phyloP scores from a whole-genome alignment of 1,140 invertebrate genomes.

The Ceratina japonica region DNA sequence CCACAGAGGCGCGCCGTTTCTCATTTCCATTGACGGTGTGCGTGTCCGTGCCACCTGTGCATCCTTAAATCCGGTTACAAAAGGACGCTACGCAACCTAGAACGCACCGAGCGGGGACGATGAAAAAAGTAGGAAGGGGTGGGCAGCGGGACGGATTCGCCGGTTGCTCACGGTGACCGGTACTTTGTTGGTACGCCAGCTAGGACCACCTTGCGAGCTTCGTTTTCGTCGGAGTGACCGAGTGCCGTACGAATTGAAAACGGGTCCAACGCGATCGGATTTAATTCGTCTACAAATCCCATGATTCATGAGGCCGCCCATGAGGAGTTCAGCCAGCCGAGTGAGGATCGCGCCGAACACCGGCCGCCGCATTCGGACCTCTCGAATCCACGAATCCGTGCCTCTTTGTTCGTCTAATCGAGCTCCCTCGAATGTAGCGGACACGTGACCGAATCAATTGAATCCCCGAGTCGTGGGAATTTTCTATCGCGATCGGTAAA shows the following conservation, averaged over 20 bases:
- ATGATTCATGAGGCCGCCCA: constrained; percentile 72
- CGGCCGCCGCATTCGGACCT: background rate
- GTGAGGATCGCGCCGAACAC: constrained; percentile 20
- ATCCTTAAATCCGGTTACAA: constrained; percentile 69
- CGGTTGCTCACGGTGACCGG: constrained; percentile 70
- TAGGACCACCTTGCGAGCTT: constrained; percentile 70
- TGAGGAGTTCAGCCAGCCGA: constrained; percentile 45
- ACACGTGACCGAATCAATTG: constrained; percentile 27
- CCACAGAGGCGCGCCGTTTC: constrained; percentile 24
- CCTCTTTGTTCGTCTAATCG: constrained; percentile 25
- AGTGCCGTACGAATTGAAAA: constrained; percentile 72
- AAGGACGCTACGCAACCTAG: constrained; percentile 64
- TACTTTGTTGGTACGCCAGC: constrained; percentile 65
- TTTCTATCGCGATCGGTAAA: constrained; percentile 31
- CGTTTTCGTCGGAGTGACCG: constrained; percentile 66
- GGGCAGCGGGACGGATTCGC: constrained; percentile 37
- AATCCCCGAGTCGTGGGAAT: constrained; percentile 25
- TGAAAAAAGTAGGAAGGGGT: constrained; percentile 28
- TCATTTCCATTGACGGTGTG: constrained; percentile 44
- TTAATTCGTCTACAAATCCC: constrained; percentile 77
- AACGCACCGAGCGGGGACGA: constrained; percentile 34
- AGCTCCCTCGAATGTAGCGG: background rate
- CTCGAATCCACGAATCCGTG: constrained; percentile 17
- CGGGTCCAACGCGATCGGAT: constrained; percentile 64
- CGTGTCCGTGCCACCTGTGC: constrained; percentile 72